Conservation (phyloP, 1,140 invertebrate species). For the Teleogryllus occipitalis region DNA sequence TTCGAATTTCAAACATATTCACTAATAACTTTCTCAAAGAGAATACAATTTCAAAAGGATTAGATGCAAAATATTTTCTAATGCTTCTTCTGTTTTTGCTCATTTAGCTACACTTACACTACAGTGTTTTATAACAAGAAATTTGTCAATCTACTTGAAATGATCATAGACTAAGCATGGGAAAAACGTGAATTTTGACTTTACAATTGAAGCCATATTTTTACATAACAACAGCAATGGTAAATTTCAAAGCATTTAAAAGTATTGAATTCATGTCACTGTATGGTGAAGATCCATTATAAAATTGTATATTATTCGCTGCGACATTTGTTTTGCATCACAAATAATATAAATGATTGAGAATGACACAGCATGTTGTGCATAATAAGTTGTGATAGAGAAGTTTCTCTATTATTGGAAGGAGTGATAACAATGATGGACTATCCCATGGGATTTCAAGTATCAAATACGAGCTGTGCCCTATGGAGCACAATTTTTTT, state of each 20-base stretch:
- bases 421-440: neutral
- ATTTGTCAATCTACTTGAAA: too few species aligned
- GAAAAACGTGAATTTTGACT: too few species aligned
- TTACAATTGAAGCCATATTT: too few species aligned
- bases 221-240: too few species aligned
- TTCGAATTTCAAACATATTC: too few species aligned
- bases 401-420: neutral
- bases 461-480: neutral
- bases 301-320: neutral
- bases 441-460: neutral
- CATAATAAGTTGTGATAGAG: neutral
- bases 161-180: too few species aligned
- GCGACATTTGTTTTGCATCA: neutral
- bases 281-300: neutral
- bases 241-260: neutral
- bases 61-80: too few species aligned
- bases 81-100: too few species aligned
- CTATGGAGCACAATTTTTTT: conserved; percentile 1
- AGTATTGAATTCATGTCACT: neutral
- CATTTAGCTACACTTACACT: too few species aligned
- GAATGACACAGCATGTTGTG: neutral
- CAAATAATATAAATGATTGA: neutral
- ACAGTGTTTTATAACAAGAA: too few species aligned
- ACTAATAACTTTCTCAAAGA: too few species aligned
- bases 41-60: too few species aligned